phyloP scores from a whole-genome alignment of 2,113 vertebrate genomes.

The Anarhynchus alexandrinus region DNA sequence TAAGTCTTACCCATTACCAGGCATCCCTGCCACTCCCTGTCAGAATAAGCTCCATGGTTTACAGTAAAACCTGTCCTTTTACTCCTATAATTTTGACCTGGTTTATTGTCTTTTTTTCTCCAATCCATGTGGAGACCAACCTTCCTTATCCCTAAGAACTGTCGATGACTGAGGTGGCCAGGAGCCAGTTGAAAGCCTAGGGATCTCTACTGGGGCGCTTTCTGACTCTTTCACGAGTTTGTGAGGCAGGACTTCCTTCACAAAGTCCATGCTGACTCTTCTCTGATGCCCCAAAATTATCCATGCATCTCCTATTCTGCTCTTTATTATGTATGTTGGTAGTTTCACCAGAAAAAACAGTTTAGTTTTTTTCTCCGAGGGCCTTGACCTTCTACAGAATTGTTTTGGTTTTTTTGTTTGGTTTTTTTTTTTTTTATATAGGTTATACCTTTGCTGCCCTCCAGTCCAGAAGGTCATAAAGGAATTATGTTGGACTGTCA shows the following conservation, averaged over 20 bases:
- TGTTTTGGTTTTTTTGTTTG: not conserved
- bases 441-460: not conserved
- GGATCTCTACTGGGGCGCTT: not conserved
- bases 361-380: not conserved
- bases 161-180: fast-evolving
- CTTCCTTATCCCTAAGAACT: not conserved
- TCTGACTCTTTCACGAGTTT: not conserved
- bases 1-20: not conserved
- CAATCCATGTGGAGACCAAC: not conserved
- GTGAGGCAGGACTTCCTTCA: not conserved
- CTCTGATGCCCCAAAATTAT: not conserved
- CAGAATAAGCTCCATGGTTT: not conserved
- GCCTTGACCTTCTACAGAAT: not conserved
- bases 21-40: not conserved
- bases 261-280: not conserved
- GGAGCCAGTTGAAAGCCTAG: not conserved
- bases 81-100: not conserved
- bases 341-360: not conserved
- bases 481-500: not conserved
- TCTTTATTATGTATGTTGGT: not conserved
- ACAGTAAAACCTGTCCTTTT: not conserved
- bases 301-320: fast-evolving
- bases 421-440: not conserved
- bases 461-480: not conserved
- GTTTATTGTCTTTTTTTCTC: not conserved